Evolutionary conservation across 2,888 invertebrate genomes (phyloP), one percentile per base, ranked within the genome.

Genomic region (Anthophora plumipes): DNA sequence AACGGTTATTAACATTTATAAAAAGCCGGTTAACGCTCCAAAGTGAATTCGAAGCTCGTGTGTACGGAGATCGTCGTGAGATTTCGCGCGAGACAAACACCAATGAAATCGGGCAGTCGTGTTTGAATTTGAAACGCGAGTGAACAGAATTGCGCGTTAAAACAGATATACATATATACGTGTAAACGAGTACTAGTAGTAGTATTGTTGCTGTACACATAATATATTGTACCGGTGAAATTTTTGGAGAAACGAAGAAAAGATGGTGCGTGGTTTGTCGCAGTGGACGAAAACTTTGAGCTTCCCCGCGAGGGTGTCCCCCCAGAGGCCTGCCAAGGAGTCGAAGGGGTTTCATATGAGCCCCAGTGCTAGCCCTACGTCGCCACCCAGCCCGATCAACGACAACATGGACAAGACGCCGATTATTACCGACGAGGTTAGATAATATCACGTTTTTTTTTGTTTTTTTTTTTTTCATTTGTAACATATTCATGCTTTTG

Each of bases 231-330:
- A 41, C 60, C 80, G 57, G 66, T 81, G 66, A 61, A 48, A 41
- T 70, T 67, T 55, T 52, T 46, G n/a, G 17, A 70, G 41, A 50
- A 50, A 22, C 60, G 39, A 68, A 57, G 25, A 68, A 68, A 95
- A 94, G 92, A 97, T 97, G 97, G 97, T 97, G 94, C 97, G 97
- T 90, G 97, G 97, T 94, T 94, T 97, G 92, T 96, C 97, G 82
- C 97, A 97, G 95, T 97, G 97, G 97, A 97, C 97, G 94, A 97
- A 97, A 95, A 97, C 97, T 89, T 95, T 97, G 93, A 97, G 97
- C 95, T 97, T 97, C 94, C 97, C 97, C 82, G 96, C 97, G 91
- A 95, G 97, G 94, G 95, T 97, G 92, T 97, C 97, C 79, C 97
- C 97, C 20, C 97, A 97, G 93, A 96, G 97, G 91, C 96, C 96